Conservation (phyloP, 2,113 vertebrate species). For the Morone saxatilis region DNA sequence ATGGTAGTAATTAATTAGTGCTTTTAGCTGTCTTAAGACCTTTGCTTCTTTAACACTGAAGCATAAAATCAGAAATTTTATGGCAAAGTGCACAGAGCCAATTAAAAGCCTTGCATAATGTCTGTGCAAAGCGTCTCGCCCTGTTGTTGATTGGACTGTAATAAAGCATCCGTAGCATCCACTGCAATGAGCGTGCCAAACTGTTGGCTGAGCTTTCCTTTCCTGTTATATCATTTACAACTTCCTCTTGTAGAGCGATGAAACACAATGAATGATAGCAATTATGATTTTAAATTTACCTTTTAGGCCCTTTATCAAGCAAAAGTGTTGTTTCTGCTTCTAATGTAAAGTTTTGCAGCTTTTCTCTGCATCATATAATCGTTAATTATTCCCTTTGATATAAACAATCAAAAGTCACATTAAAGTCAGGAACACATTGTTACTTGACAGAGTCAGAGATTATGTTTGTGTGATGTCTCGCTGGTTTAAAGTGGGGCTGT, state of each 20-base stretch:
- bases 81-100: conserved; percentile 18
- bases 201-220: neutral
- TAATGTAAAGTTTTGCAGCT: neutral
- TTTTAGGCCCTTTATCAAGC: neutral
- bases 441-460: neutral
- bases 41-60: neutral
- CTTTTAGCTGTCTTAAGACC: neutral
- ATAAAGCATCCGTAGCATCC: neutral
- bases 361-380: conserved; percentile 1
- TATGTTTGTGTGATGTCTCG: neutral
- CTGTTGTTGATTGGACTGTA: conserved; percentile 19
- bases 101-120: conserved; percentile 44
- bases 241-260: neutral
- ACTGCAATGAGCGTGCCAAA: neutral
- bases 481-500: neutral
- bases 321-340: neutral
- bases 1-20: conserved; percentile 1
- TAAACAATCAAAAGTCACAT: neutral
- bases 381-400: neutral
- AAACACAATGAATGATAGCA: neutral
- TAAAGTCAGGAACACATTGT: neutral
- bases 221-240: neutral
- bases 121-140: conserved; percentile 14
- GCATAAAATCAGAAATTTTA: conserved; percentile 5
- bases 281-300: neutral